These are phyloP conservation scores for Leuciscus waleckii DNA, from an alignment of 2,797 vertebrate genomes.

Conservation along the genomic window DNA sequence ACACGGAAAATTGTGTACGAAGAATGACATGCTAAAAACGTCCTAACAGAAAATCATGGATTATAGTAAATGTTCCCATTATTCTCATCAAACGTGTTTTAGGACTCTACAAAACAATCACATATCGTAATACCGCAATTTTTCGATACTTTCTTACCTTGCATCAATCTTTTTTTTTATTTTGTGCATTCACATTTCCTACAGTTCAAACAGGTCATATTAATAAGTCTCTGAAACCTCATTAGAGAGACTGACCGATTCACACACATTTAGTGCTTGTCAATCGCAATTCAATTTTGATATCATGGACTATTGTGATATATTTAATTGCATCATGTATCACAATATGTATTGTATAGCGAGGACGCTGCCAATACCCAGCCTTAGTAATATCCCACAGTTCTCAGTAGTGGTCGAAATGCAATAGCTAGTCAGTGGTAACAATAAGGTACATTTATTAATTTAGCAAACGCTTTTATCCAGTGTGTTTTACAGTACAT, in stretches of 20 bases:
- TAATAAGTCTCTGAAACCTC: not conserved
- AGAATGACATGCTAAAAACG: constrained; percentile 35
- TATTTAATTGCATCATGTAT: not conserved
- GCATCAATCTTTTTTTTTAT: not conserved
- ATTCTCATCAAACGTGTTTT: not conserved
- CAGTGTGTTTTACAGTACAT: not conserved
- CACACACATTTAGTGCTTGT: not conserved
- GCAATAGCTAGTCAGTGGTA: not conserved
- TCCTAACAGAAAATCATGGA: constrained; percentile 10
- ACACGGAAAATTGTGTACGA: not conserved
- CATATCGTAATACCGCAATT: not conserved
- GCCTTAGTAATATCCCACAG: not conserved
- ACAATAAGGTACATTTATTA: not conserved
- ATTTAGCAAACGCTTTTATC: not conserved
- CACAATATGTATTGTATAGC: not conserved
- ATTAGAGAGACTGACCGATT: not conserved
- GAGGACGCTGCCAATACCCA: not conserved
- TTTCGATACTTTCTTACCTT: not conserved
- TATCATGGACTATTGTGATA: not conserved
- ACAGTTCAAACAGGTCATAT: not conserved
- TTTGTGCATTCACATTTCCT: not conserved
- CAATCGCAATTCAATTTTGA: not conserved
- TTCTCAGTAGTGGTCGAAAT: not conserved
- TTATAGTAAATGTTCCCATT: not conserved
- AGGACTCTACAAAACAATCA: not conserved